A percentile compares a stretch with the other conserved stretches of the same genome.
phyloP scores from a whole-genome alignment of 1,140 invertebrate genomes.

The Pseudomyrmex dendroicus region DNA sequence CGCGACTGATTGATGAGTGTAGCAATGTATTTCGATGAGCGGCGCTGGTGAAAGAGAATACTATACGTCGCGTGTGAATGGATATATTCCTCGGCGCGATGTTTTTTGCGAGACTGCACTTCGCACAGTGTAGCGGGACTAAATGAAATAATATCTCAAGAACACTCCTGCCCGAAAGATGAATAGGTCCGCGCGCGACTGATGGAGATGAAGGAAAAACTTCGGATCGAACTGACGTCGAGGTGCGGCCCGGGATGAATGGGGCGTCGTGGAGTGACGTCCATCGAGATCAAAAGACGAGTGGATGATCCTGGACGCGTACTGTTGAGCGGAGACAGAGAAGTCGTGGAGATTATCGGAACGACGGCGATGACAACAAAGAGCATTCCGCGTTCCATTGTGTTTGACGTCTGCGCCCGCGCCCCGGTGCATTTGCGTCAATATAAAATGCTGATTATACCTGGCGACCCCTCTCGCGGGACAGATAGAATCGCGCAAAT shows the following conservation, averaged over 20 bases:
- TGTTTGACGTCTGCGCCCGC: conserved; percentile 40
- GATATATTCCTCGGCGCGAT: background rate
- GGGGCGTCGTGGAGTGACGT: conserved; percentile 53
- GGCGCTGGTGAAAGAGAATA: conserved; percentile 1
- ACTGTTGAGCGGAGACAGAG: conserved; percentile 61
- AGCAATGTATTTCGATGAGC: conserved; percentile 26
- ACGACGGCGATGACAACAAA: conserved; percentile 57
- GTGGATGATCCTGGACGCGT: conserved; percentile 60
- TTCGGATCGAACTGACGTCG: conserved; percentile 59
- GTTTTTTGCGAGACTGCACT: too few species aligned
- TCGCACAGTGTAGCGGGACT: background rate
- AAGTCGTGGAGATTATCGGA: conserved; percentile 59
- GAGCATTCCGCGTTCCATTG: conserved; percentile 55
- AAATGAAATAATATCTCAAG: conserved; percentile 58
- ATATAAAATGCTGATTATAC: conserved; percentile 56
- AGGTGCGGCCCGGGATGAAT: conserved; percentile 50
- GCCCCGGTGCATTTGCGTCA: conserved; percentile 45
- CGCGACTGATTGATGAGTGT: conserved; percentile 45
- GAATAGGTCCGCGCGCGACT: conserved; percentile 57
- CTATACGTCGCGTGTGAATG: conserved; percentile 7
- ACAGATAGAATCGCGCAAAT: conserved; percentile 2
- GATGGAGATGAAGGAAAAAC: conserved; percentile 68
- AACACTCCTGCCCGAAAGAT: conserved; percentile 1
- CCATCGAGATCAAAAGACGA: conserved; percentile 64
- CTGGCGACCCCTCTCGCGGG: background rate